phyloP scores from a whole-genome alignment of 2,888 invertebrate species.

The Schizaphis graminum region DNA sequence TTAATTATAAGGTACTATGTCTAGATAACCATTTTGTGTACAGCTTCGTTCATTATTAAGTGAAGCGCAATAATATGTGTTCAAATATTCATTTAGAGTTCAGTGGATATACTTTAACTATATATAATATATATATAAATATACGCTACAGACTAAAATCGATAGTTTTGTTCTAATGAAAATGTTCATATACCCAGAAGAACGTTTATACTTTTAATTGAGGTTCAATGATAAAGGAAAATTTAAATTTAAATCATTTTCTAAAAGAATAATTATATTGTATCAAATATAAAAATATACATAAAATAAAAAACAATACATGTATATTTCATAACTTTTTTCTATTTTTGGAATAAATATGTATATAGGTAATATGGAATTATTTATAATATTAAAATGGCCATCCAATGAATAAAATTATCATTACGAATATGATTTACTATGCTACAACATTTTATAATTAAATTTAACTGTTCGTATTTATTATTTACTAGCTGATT shows the following conservation, averaged over 20 bases:
- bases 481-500: background rate
- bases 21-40: constrained; percentile 19
- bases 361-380: background rate
- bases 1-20: background rate
- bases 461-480: background rate
- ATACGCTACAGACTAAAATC: constrained; percentile 33
- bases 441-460: background rate
- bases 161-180: constrained; percentile 42
- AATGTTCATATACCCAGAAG: constrained; percentile 28
- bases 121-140: background rate
- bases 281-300: background rate
- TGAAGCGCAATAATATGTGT: background rate
- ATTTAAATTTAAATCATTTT: background rate
- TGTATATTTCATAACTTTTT: background rate
- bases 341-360: background rate
- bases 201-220: constrained; percentile 48
- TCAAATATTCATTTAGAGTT: constrained; percentile 11
- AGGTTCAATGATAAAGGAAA: background rate
- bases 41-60: constrained; percentile 38
- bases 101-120: background rate
- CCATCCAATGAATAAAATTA: background rate
- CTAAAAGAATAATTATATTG: background rate
- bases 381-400: background rate
- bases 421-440: background rate
- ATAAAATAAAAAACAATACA: background rate